Evolutionary conservation across 2,797 vertebrate species (phyloP), one percentile per base, ranked within the genome.

Genomic region (Saxicola maurus): DNA sequence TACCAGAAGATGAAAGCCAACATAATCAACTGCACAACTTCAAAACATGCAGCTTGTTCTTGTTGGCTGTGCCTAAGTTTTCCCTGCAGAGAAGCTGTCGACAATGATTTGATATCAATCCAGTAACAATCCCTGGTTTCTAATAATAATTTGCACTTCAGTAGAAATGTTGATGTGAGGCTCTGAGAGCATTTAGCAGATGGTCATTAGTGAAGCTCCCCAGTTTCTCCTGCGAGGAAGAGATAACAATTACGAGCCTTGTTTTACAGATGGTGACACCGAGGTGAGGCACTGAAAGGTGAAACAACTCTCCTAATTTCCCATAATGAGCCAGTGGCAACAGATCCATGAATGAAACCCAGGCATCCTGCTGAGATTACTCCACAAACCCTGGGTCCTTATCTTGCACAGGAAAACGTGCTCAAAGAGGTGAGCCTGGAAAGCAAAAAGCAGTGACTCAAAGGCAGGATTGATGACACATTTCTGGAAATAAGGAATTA

Each of bases 71-170:
- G 92, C 89, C 80, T 91, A 94, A 94, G 95, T 94, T 95, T 95
- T 96, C 95, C 94, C 95, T 89, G 92, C 95, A 94, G 95, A 94
- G 94, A 95, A 91, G 89, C 89, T 94, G 95, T 96, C 89, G 87
- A 95, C 95, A 96, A 95, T 83, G 92, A 93, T 93, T 95, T 96
- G 93, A 95, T 95, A 95, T 93, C 94, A 94, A 91, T 93, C 95
- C 94, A 96, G 94, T 93, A 96, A 95, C 94, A 95, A 95, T 93
- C 93, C 91, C 91, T 92, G 89, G 91, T 94, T 94, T 95, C 95
- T 95, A 94, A 95, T 95, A 96, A 96, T 95, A 95, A 96, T 95
- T 96, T 96, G 90, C 95, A 94, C 91, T 95, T 92, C 94, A 93
- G 93, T 92, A 92, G 94, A 94, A 91, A 93, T 76, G 92, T 86